Conservation (phyloP, 2,113 vertebrate genomes). For the Phylloscopus trochiloides region DNA sequence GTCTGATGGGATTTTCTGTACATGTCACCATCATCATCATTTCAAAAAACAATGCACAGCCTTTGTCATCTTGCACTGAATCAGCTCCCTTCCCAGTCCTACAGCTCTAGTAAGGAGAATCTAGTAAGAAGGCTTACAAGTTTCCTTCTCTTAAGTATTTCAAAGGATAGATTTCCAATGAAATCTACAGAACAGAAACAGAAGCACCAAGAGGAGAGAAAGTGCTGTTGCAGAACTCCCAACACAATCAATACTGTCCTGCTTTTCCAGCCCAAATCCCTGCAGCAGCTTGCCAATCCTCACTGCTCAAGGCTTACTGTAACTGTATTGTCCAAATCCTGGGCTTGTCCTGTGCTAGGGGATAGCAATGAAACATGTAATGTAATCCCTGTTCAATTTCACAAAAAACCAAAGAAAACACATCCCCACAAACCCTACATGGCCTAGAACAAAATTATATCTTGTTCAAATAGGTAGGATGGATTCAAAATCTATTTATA, state of each 20-base stretch:
- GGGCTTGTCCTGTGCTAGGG: not conserved
- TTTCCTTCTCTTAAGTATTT: not conserved
- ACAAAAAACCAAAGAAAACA: not conserved
- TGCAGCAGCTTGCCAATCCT: not conserved
- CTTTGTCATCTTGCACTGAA: not conserved
- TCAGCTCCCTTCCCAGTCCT: not conserved
- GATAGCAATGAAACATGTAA: not conserved
- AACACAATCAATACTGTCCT: not conserved
- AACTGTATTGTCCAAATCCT: not conserved
- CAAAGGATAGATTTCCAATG: not conserved
- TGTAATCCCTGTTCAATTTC: not conserved
- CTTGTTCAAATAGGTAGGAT: not conserved
- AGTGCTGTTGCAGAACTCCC: not conserved
- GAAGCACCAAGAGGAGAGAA: not conserved
- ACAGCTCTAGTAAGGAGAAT: not conserved
- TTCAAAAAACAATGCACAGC: constrained; percentile 1
- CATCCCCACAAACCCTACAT: not conserved
- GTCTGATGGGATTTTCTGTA: constrained; percentile 35
- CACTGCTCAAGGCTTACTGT: not conserved
- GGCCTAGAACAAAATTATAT: not conserved
- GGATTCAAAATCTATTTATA: not conserved
- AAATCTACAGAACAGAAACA: not conserved
- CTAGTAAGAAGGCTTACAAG: not conserved
- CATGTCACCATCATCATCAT: constrained; percentile 14
- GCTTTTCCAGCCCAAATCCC: not conserved